Evolutionary conservation across 2,888 invertebrate species (phyloP), one percentile per base, ranked within the genome.

Genomic region (Acanthosepion pharaonis): DNA sequence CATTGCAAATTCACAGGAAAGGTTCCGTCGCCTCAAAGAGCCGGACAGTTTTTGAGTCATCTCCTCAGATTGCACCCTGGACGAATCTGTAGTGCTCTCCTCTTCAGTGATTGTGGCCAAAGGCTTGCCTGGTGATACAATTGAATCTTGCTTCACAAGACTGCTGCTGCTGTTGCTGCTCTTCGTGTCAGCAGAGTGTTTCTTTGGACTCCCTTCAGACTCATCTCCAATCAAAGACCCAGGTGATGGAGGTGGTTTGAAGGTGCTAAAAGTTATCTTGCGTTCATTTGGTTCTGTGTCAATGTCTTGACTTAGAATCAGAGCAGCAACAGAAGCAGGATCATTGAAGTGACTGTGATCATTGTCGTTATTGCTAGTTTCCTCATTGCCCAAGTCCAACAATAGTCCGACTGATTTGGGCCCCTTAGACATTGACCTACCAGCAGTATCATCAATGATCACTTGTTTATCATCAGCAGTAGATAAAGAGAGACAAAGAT

Each of bases 201-300:
- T 55, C 55, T 59, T 64, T 64, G 28, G 15, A 94, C 64, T 64
- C 51, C 64, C 64, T 55, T 59, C 55, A 59, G 94, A 94, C 28
- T 94, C 59, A 55, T 33, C 59, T 53, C 53, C 55, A 64, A 23
- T 48, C 48, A 42, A 53, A 48, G 64, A 15, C 33, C 53, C 51
- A 8, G 55, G 55, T 28, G 49, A 53, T 28, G 64, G 64, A n/a
- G 94, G 64, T 55, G 94, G 94, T 59, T 94, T 94, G 64, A 94
- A 94, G 51, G 94, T 94, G 59, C 59, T 64, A 64, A 94, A 94
- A 55, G 94, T 94, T 55, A 94, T 64, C 55, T 94, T 94, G 48
- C 94, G 53, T 59, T 94, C 94, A 93, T 53, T 93, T 28, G 49
- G 53, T 28, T 59, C 59, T 5, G 59, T 25, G 28, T 55, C 64